Evolutionary conservation across 2,888 invertebrate species (phyloP), one percentile per base, ranked within the genome.

Genomic region (Tinea semifulvella): DNA sequence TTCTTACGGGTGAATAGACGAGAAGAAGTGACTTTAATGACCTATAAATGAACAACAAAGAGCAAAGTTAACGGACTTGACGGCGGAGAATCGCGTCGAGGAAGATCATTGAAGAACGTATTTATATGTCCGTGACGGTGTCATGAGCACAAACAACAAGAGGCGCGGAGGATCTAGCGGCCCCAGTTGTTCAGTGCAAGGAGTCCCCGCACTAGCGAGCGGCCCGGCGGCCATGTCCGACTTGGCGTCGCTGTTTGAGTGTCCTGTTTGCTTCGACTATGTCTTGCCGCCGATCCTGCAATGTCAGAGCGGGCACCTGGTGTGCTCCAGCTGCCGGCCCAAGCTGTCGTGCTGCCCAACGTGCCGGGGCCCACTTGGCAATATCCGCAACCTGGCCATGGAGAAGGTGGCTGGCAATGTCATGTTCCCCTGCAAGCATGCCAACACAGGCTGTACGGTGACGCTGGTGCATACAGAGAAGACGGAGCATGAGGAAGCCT

Each of bases 251-350:
- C 83, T 96, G 43, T 96, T 96, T 68, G 96, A 96, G 72, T 96
- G 96, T 72, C 96, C 96, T 26, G 99, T 99, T 52, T 99, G 99
- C 79, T 98, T 99, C 74, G 99, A 99, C 80, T 98, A 98, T 85
- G 98, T 98, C 52, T 84, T 99, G 65, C 99, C 99, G 52, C 99
- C 99, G 27, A 99, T 99, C 60, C 85, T 98, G 69, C 98, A 98
- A 75, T 99, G 99, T 73, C 96, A 96, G 71, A 96, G 96, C 71
- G 99, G 99, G 49, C 99, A 99, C 81, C 87, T 99, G 61, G 97
- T 99, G 48, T 99, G 99, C 82, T 94, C 96, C 50, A 93, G 91
- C 65, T 99, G 99, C 80, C 87, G 98, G 50, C 96, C 97, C 46
- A 99, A 98, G 75, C 85, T 99, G 51, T 92, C 93, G 52, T 95